Evolutionary conservation across 2,888 invertebrate genomes (phyloP), one percentile per base, ranked within the genome.

Genomic region (Apocheima hispidaria): DNA sequence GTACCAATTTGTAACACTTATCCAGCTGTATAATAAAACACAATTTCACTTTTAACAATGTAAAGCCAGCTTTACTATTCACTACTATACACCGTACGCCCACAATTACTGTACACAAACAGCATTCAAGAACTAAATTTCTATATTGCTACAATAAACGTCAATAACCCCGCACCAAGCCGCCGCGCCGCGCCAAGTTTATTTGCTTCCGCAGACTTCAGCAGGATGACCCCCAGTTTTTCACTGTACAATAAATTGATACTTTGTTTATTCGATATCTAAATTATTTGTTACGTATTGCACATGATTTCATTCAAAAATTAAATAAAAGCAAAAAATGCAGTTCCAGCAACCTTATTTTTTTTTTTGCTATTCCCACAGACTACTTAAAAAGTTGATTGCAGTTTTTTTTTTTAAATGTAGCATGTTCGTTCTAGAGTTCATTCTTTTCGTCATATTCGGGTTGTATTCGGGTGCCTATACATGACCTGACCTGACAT

Each of bases 161-260:
- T 90, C 90, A 90, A 90, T 91, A 88, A 85, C 87, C 87, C 68
- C 85, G 81, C 84, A 80, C 82, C 78, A 79, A 78, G 76, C 78
- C 75, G 72, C 74, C 76, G 68, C 75, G 72, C 74, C 76, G 68
- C 60, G 69, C 75, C 61, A 30, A 66, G 40, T 68, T 55, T 65
- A 65, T 48, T 60, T 51, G 58, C 59, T 65, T 60, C 57, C 49
- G 50, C 14, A 58, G 51, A 56, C 55, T 63, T 60, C 55, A 36
- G 52, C 12, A n/a, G 41, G 46, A 18, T 26, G 26, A 44, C 4
- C 30, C 10, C 10, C 7, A 56, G 7, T 26, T 44, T 26, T 35
- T 9, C 18, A 26, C 28, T 30, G 4, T 38, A 33, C 10, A 16
- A 10, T 16, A 36, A 60, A 33, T 26, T 44, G 18, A 33, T 40